phyloP scores from a whole-genome alignment of 2,113 vertebrate genomes.

The Apeltes quadracus region DNA sequence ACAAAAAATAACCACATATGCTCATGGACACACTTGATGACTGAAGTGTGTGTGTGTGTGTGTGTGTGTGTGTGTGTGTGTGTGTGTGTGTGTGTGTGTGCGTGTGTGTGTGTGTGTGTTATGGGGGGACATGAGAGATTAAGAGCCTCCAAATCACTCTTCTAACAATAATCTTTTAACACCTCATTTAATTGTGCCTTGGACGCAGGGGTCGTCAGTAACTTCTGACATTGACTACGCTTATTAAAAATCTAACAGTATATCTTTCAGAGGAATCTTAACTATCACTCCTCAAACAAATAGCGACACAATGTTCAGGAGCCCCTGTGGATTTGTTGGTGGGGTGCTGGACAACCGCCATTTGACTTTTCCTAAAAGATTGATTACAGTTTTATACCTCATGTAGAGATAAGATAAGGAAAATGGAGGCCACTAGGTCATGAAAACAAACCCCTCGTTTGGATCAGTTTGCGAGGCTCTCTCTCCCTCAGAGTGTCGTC shows the following conservation, averaged over 20 bases:
- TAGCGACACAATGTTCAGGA: not conserved
- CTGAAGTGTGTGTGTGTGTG: slow-evolving; percentile 3
- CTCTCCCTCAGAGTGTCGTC: slow-evolving; percentile 60
- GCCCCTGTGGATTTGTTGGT: not conserved
- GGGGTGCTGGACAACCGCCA: not conserved
- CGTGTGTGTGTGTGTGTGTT: slow-evolving; percentile 1
- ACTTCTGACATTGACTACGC: slow-evolving; percentile 15
- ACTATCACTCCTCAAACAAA: not conserved
- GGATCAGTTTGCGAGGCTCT: slow-evolving; percentile 37
- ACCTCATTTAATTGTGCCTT: not conserved
- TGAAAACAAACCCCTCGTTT: slow-evolving; percentile 54
- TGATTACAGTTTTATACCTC: not conserved
- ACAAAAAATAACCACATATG: not conserved
- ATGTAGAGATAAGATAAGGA: slow-evolving; percentile 1
- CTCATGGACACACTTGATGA: not conserved
- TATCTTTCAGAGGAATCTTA: not conserved
- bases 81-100: too few species aligned
- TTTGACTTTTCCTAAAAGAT: not conserved
- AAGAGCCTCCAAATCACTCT: not conserved
- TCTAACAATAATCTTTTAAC: slow-evolving; percentile 16
- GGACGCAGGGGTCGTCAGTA: not conserved
- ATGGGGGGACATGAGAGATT: not conserved
- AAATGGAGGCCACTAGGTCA: slow-evolving; percentile 12
- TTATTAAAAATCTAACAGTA: slow-evolving; percentile 11
- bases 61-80: too few species aligned